A percentile compares a stretch with the other conserved stretches of the same genome.
These are phyloP conservation scores for Taurulus bubalis DNA, from an alignment of 2,113 vertebrate genomes.

Conservation along the genomic window DNA sequence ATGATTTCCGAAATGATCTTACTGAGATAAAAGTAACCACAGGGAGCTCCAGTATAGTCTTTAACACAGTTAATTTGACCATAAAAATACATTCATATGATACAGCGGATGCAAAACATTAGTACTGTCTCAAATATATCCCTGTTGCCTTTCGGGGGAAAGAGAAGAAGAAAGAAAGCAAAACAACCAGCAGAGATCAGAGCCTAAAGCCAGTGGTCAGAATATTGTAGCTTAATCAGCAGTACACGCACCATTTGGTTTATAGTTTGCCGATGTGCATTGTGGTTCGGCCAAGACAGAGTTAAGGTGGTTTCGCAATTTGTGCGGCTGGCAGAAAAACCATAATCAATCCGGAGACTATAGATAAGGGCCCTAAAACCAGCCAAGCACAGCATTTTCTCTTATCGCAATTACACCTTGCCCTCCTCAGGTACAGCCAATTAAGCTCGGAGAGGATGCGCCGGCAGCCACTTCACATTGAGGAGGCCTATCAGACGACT, in stretches of 20 bases:
- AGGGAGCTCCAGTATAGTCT: background rate
- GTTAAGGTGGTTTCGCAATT: conserved; percentile 77
- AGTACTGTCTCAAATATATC: background rate
- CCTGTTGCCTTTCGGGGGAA: background rate
- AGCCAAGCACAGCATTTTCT: conserved; percentile 80
- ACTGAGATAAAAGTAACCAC: background rate
- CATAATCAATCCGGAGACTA: conserved; percentile 85
- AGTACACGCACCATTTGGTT: conserved; percentile 20
- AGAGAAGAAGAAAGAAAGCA: background rate
- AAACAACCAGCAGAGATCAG: background rate
- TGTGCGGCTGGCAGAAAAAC: conserved; percentile 80
- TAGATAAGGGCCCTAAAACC: conserved; percentile 83
- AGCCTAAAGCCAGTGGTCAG: conserved; percentile 10
- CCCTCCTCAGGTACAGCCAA: conserved; percentile 81
- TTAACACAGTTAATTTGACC: conserved; percentile 26
- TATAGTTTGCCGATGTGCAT: conserved; percentile 29
- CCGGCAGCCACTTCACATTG: conserved; percentile 59
- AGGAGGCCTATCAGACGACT: conserved; percentile 59
- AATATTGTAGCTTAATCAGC: conserved; percentile 18
- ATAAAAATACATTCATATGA: conserved; percentile 4
- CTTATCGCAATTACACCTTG: conserved; percentile 82
- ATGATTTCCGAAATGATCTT: background rate
- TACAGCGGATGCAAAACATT: conserved; percentile 1
- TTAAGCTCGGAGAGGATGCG: conserved; percentile 73
- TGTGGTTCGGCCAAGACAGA: conserved; percentile 37